Evolutionary conservation across 2,888 invertebrate species (phyloP).

Genomic region (Gari tellinella): DNA sequence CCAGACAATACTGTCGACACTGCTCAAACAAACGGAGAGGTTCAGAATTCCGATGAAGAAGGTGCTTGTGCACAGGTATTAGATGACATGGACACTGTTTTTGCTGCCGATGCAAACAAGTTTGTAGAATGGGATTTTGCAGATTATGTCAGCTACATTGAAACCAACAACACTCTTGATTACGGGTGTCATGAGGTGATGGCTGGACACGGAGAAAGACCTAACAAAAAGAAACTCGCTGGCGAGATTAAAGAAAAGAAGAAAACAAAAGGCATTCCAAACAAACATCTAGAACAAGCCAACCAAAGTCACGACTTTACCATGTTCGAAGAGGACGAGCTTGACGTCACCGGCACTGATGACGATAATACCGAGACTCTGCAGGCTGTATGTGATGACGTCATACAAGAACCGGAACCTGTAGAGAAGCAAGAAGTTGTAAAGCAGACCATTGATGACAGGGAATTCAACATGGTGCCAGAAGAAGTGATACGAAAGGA

Average conservation of each 20-base stretch:
- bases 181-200: conserved; percentile 13
- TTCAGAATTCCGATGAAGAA: too few species aligned
- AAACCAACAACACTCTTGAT: conserved; percentile 17
- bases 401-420: background rate
- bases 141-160: conserved; percentile 6
- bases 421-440: conserved; percentile 2
- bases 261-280: conserved; percentile 13
- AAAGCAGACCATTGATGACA: conserved; percentile 16
- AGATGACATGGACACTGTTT: too few species aligned
- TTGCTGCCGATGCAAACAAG: too few species aligned
- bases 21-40: too few species aligned
- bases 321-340: background rate
- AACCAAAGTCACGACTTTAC: background rate
- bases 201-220: conserved; percentile 6
- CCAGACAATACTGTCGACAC: too few species aligned
- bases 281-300: conserved; percentile 8
- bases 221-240: conserved; percentile 15
- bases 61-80: too few species aligned
- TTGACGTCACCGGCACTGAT: background rate
- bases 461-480: conserved; percentile 13
- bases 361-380: background rate
- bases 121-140: too few species aligned
- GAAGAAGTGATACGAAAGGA: conserved; percentile 7
- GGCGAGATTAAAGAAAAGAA: conserved; percentile 18
- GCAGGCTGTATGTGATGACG: background rate